Base-by-base conservation (phyloP, 2,113 vertebrate genomes). In the Sitta europaea region DNA sequence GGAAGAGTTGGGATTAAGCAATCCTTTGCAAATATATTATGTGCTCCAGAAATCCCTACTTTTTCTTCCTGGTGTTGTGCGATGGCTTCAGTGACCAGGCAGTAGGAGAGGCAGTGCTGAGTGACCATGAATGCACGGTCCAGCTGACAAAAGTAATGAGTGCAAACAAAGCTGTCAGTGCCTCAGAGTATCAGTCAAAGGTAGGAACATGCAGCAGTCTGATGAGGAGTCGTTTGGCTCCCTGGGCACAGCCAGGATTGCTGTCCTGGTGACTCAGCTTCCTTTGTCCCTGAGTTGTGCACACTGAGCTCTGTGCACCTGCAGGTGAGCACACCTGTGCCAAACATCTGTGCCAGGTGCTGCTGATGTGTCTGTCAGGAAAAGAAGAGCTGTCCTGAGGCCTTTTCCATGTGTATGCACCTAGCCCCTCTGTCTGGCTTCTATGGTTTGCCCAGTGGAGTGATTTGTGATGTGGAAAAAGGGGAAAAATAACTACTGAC, bases 211-310 rank as follows among this genome's bases (percentile, higher is more conserved):
- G 24, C 10, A 45, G 28, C 71, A 40, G 15, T 22, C 2, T 4
- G 23, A 36, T 40, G 25, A 61, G 42, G 18, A 59, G 25, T 48
- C 14, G 3, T 48, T 58, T 53, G 61, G 29, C 54, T 4, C 3
- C 43, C 3, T 5, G n/a, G 67, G 36, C 51, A 36, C 0, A 0
- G 29, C 51, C 7, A 5, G 10, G 1, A n/a, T 68, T 65, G 36
- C 36, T n/a, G 29, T 42, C 22, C 61, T 40, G 40, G 74, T 53
- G 73, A 53, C 81, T 75, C 45, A 20, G 38, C 47, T 85, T 45
- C 12, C 55, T 45, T 43, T 31, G 58, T 43, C 74, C 62, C 45
- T 40, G 33, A 33, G 9, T 40, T 12, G 45, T 5, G 4, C 40
- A 7, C 9, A 2, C 35, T 33, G 10, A 61, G 33, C 25, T 50